A percentile compares a stretch with the other conserved stretches of the same genome.
Evolutionary conservation across 2,888 invertebrate species (phyloP).

Genomic region (Notodonta ziczac): DNA sequence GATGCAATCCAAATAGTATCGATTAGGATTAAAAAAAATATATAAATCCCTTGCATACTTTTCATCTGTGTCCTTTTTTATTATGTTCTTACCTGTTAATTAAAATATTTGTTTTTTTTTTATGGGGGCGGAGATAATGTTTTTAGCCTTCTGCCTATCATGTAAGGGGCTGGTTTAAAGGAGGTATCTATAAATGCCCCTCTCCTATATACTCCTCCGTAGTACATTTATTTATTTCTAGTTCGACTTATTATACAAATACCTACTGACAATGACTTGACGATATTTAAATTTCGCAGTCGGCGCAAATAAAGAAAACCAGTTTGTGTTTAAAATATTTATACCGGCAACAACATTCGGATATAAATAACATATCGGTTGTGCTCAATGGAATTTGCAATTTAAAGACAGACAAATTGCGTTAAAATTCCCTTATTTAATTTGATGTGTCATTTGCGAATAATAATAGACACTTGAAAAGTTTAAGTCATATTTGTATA

Average conservation of each 20-base stretch:
- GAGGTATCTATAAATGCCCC: too few species aligned
- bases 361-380: slow-evolving; percentile 1
- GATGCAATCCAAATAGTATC: slow-evolving; percentile 14
- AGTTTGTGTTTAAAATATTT: background rate
- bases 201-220: too few species aligned
- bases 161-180: too few species aligned
- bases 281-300: background rate
- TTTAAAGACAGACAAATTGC: slow-evolving; percentile 3
- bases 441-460: slow-evolving; percentile 6
- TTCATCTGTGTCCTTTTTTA: too few species aligned
- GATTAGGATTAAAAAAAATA: background rate
- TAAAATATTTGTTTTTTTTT: too few species aligned
- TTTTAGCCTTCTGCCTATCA: too few species aligned
- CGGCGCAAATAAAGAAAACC: background rate
- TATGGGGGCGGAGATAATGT: too few species aligned
- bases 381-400: slow-evolving; percentile 4
- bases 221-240: too few species aligned
- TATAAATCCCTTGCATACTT: too few species aligned
- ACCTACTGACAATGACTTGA: background rate
- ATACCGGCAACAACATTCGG: background rate
- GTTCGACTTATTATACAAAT: background rate
- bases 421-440: slow-evolving; percentile 13
- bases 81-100: too few species aligned
- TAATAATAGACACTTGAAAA: background rate
- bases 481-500: background rate